Base-by-base conservation (phyloP, 2,888 invertebrate species). In the Lasioglossum vierecki region DNA sequence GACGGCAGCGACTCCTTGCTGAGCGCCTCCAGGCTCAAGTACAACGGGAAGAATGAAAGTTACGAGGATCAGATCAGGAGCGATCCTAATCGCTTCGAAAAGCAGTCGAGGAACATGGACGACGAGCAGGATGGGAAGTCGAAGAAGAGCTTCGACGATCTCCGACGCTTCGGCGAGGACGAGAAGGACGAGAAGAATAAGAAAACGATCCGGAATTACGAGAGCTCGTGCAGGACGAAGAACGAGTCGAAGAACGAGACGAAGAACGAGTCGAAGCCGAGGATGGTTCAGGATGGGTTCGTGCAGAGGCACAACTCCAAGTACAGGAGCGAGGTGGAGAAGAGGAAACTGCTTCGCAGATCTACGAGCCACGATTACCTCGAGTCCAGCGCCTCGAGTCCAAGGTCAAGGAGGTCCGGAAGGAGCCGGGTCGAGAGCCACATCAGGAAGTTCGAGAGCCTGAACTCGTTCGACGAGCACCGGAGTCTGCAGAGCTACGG, bases 1-100 rank as follows among this genome's bases (percentile, higher is more conserved):
- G 95, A 95, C 49, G 97, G 97, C 49, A 97, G 97, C 2, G 97
- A 97, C 93, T 97, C 97, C 0, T 94, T 97, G 70, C 93, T 97
- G 15, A 97, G 97, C 89, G 96, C 97, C 0, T 97, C 97, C 0
- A 95, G 94, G 8, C 84, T 95, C 8, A 94, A 95, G 60, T 94
- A 94, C 78, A 89, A 88, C 30, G 82, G 86, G 53, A 92, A 91
- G 30, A 88, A 83, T 79, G 88, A 85, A n/a, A 18, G 85, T 0
- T 84, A 79, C 82, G 88, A 89, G 15, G 82, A 73, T 5, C 72
- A 86, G 60, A 71, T 79, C 6, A 57, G 86, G 39, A 75, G 13
- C 9, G 49, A 57, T 8, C n/a, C 57, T 22, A 77, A 86, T 72
- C 76, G 81, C 49, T 82, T 87, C 53, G 90, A 88, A 15, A 90